phyloP scores from a whole-genome alignment of 2,113 vertebrate species.

The Heptranchias perlo region DNA sequence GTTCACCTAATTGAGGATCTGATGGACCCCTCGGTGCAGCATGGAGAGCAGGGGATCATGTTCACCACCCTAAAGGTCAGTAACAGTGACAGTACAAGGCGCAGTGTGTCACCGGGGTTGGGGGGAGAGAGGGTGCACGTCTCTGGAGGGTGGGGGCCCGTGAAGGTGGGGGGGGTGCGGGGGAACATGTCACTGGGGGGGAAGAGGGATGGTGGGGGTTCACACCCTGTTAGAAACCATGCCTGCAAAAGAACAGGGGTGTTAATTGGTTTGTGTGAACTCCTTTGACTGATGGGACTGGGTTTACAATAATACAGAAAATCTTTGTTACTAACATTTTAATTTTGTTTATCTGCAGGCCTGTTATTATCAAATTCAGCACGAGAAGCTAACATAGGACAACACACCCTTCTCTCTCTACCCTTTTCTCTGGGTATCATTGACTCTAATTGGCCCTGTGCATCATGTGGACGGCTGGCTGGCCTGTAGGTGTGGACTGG shows the following conservation, averaged over 20 bases:
- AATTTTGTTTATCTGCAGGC: slow-evolving; percentile 62
- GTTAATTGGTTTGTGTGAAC: neutral
- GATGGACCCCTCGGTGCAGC: slow-evolving; percentile 94
- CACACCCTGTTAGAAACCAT: neutral
- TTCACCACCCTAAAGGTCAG: slow-evolving; percentile 93
- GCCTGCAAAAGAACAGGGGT: neutral
- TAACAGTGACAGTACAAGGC: neutral
- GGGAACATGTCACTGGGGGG: too few relatives aligned
- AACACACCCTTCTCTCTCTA: neutral
- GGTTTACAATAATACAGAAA: neutral
- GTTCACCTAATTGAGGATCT: slow-evolving; percentile 93
- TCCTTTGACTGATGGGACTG: neutral
- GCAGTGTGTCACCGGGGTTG: neutral
- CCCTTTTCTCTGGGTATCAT: neutral
- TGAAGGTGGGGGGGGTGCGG: too few relatives aligned
- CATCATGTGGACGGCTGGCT: neutral
- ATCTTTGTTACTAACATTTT: neutral
- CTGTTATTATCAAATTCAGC: slow-evolving; percentile 98
- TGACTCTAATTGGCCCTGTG: neutral
- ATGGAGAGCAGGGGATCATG: slow-evolving; percentile 97
- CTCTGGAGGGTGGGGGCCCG: neutral
- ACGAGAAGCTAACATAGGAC: slow-evolving; percentile 86
- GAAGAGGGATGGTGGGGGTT: too few relatives aligned
- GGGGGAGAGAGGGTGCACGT: neutral
- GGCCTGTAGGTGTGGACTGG: neutral